Percentiles rank a stretch among this genome's conserved stretches.
phyloP scores from a whole-genome alignment of 2,113 vertebrate genomes.

The Chiloscyllium plagiosum region DNA sequence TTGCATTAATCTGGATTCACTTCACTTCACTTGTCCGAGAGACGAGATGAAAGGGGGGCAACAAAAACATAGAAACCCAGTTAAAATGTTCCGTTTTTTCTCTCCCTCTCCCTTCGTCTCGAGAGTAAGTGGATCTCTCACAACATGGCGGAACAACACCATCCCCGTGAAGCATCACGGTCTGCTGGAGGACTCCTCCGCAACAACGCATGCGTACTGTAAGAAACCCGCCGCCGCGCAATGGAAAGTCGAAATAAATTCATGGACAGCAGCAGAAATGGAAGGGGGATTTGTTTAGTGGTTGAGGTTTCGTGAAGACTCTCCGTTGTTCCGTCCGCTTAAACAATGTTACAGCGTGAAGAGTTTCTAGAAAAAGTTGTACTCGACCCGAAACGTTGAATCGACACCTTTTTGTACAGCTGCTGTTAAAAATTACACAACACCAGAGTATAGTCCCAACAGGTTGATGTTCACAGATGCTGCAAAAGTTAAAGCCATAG shows the following conservation, averaged over 20 bases:
- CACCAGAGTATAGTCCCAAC: no score
- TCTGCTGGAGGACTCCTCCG: background rate
- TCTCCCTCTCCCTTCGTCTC: background rate
- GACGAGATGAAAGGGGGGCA: background rate
- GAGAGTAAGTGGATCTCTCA: background rate
- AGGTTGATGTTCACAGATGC: no score
- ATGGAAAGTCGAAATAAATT: background rate
- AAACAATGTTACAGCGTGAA: background rate
- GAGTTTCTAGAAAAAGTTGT: no score
- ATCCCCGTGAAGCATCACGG: background rate
- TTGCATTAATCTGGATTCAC: background rate
- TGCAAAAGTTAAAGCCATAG: no score
- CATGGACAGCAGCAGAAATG: background rate
- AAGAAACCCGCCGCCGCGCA: rapidly evolving
- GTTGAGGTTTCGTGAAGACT: background rate
- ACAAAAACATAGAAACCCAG: background rate
- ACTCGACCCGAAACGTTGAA: no score
- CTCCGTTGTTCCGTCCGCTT: background rate
- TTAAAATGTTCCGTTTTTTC: background rate
- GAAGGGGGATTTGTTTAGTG: background rate
- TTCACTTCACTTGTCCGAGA: background rate
- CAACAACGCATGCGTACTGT: background rate
- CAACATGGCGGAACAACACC: constrained; percentile 16
- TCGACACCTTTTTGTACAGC: no score
- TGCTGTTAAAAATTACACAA: no score